phyloP scores from a whole-genome alignment of 1,140 invertebrate species.

The Hestina assimilis region DNA sequence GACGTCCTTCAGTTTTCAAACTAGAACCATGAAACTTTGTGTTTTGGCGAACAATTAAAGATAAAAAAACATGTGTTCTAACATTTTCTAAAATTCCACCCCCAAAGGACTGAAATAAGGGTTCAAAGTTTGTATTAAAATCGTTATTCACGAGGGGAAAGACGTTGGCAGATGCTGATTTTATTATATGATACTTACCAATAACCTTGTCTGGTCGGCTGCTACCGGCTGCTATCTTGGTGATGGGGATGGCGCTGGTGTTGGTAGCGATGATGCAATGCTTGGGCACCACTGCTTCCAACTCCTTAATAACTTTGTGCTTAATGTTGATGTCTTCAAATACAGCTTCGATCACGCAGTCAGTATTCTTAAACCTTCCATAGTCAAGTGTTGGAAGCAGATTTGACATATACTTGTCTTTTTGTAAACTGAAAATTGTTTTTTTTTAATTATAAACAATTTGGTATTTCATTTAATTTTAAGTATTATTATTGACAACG shows the following conservation, averaged over 20 bases:
- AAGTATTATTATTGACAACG: too few relatives aligned
- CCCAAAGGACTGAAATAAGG: too few relatives aligned
- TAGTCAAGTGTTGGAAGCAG: conserved; percentile 91
- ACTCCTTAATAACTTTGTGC: conserved; percentile 97
- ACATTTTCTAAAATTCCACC: too few relatives aligned
- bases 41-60: too few relatives aligned
- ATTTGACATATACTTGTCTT: conserved; percentile 88
- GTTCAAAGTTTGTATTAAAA: too few relatives aligned
- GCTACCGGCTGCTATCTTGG: conserved; percentile 95
- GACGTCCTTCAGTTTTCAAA: too few relatives aligned
- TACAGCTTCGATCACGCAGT: conserved; percentile 99
- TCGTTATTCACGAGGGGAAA: too few relatives aligned
- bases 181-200: conserved; percentile 62
- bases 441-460: too few relatives aligned
- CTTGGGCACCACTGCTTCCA: conserved; percentile 91
- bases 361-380: conserved; percentile 90
- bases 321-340: conserved; percentile 98
- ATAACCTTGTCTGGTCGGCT: conserved; percentile 95
- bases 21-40: too few relatives aligned
- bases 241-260: conserved; percentile 98
- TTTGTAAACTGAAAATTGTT: conserved; percentile 82
- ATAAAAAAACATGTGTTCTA: too few relatives aligned
- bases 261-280: conserved; percentile 98
- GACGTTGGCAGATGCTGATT: too few relatives aligned
- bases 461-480: too few relatives aligned